Evolutionary conservation across 2,113 vertebrate genomes (phyloP), one percentile per base, ranked within the genome.

Genomic region (Xenopus borealis): DNA sequence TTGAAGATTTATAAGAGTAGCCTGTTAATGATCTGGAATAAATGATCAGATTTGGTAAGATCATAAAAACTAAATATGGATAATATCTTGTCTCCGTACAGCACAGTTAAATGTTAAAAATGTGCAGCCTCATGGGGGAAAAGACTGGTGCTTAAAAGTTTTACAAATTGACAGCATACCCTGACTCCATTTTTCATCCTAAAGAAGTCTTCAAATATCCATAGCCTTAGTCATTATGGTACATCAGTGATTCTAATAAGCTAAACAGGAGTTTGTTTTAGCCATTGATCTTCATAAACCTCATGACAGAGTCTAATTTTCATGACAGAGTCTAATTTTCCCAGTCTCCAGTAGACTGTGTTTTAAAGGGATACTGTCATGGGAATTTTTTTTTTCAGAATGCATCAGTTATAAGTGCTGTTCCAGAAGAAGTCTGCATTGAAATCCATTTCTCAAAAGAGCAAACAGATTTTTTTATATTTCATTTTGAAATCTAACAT

Each of bases 181-280:
- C 88, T 92, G 85, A 89, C 86, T 90, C 85, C 88, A 92, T 93
- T 92, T 92, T 90, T 93, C 91, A 92, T 92, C 82, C 88, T 91
- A 90, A 91, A 92, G 89, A 92, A 90, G 86, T 91, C 87, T 90
- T 88, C 84, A 89, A 20, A 91, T 91, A 92, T 87, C 89, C 88
- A 90, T 89, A 86, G 88, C 86, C 88, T 86, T 81, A 85, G 89
- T 92, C 89, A 89, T 92, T 91, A 93, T 91, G 90, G 89, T 90
- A 91, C 88, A 91, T 93, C 91, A 93, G 90, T 90, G 88, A 81
- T 88, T 92, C 90, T 92, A 92, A 92, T 93, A 92, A 93, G 89
- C 88, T 91, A 89, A 92, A 91, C 88, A 90, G 85, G 86, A 92
- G 82, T 90, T 89, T 89, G 85, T 91, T 85, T 91, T 85, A 86